phyloP scores from a whole-genome alignment of 2,797 vertebrate genomes.

The Adelosebastes latens region DNA sequence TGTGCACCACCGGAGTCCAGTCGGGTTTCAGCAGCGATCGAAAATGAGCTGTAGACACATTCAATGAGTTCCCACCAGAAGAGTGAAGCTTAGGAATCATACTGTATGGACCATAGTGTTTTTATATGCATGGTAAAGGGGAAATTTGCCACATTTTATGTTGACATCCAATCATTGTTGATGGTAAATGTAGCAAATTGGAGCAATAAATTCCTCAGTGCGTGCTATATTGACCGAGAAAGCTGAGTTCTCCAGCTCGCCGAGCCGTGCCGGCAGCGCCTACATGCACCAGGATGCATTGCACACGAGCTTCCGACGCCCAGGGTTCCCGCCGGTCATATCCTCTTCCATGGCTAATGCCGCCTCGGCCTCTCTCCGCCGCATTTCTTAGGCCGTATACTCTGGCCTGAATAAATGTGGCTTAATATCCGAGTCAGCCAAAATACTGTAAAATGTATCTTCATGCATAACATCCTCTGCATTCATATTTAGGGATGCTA shows the following conservation, averaged over 20 bases:
- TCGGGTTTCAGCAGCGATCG: constrained; percentile 43
- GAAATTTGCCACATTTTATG: neutral
- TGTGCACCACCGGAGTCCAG: constrained; percentile 38
- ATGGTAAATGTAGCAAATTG: neutral
- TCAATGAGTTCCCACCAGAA: neutral
- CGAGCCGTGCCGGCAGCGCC: too few relatives aligned
- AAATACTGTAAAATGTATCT: too few relatives aligned
- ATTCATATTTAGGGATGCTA: too few relatives aligned
- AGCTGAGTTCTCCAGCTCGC: neutral
- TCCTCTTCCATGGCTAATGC: too few relatives aligned
- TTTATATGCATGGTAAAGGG: neutral
- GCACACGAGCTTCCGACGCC: too few relatives aligned
- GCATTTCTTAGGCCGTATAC: too few relatives aligned
- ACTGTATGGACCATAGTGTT: neutral
- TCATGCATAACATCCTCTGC: too few relatives aligned
- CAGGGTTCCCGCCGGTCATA: too few relatives aligned
- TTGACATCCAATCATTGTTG: neutral
- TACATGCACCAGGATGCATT: too few relatives aligned
- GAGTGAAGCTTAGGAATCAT: neutral
- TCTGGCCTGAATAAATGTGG: too few relatives aligned
- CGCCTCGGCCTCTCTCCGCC: too few relatives aligned
- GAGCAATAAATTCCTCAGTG: neutral
- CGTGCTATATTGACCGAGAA: neutral
- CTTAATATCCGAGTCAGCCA: too few relatives aligned
- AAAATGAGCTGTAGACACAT: constrained; percentile 21